phyloP scores from a whole-genome alignment of 2,888 invertebrate species.

The Drosophila nr. medialis region DNA sequence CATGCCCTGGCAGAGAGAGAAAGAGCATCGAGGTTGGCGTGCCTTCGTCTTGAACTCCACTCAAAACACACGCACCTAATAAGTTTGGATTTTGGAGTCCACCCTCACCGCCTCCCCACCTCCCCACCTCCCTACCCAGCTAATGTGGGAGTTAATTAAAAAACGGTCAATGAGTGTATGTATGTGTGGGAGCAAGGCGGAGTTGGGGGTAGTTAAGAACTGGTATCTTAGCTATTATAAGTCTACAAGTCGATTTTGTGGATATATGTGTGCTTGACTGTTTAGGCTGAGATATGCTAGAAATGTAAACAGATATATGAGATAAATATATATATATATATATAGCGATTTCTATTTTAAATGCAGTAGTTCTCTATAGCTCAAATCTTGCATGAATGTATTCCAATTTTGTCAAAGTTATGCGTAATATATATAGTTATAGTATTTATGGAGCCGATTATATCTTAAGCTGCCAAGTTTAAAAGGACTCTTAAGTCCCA shows the following conservation, averaged over 20 bases:
- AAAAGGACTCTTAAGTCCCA: too few species aligned
- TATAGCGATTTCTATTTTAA: too few species aligned
- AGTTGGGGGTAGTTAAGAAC: neutral
- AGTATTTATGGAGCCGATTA: too few species aligned
- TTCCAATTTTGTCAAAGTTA: too few species aligned
- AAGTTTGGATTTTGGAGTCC: conserved; percentile 61
- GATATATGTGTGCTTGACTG: neutral
- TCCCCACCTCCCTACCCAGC: neutral
- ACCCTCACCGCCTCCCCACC: neutral
- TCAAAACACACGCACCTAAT: conserved; percentile 69
- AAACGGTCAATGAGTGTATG: conserved; percentile 26
- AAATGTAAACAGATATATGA: neutral
- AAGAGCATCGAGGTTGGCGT: conserved; percentile 17
- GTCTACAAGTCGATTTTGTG: conserved; percentile 1
- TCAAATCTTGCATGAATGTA: too few species aligned
- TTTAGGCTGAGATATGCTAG: neutral
- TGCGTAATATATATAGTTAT: too few species aligned
- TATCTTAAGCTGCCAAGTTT: too few species aligned
- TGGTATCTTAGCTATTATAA: neutral
- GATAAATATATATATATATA: neutral
- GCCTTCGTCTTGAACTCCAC: conserved; percentile 28
- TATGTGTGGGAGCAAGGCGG: neutral
- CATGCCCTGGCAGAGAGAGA: conserved; percentile 36
- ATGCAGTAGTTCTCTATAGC: too few species aligned
- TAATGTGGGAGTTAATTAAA: conserved; percentile 61